Evolutionary conservation across 2,888 invertebrate genomes (phyloP).

Genomic region (Drosophila kuntzei): DNA sequence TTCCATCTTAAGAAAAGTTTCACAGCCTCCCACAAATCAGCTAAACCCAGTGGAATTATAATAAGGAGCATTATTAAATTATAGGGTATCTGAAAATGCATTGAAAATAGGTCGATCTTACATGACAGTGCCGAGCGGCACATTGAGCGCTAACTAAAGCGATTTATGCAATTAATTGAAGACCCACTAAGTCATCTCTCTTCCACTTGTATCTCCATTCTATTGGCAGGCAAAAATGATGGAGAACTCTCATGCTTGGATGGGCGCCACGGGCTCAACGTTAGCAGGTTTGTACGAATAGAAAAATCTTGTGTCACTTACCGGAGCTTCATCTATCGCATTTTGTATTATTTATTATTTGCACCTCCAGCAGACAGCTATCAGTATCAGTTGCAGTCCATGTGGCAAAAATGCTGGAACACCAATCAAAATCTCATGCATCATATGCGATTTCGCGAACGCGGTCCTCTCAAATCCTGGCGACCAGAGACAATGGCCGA

Average conservation of each 20-base stretch:
- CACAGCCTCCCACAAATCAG: not conserved
- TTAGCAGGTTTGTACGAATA: conserved; percentile 92
- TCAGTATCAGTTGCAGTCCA: conserved; percentile 96
- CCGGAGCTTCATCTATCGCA: conserved; percentile 10
- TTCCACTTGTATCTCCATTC: conserved; percentile 18
- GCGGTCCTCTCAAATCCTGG: conserved; percentile 97
- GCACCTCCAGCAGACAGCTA: conserved; percentile 91
- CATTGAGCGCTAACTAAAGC: conserved; percentile 72
- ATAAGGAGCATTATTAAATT: not conserved
- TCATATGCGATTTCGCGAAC: conserved; percentile 95
- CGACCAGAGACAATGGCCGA: conserved; percentile 97
- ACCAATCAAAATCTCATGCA: conserved; percentile 96
- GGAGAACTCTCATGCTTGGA: conserved; percentile 96
- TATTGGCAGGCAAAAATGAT: conserved; percentile 94
- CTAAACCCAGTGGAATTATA: not conserved
- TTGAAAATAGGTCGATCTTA: conserved; percentile 61
- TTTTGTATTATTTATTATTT: conserved; percentile 13
- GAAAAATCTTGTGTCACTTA: conserved; percentile 11
- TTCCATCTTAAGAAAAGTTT: not conserved
- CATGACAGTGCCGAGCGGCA: conserved; percentile 50
- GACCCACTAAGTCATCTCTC: conserved; percentile 28
- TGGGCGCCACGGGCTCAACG: conserved; percentile 93
- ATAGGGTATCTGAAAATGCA: conserved; percentile 22
- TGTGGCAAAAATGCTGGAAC: conserved; percentile 99
- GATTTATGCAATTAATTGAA: conserved; percentile 71